Base-by-base conservation (phyloP, 1,140 invertebrate species). In the Sipha flava region DNA sequence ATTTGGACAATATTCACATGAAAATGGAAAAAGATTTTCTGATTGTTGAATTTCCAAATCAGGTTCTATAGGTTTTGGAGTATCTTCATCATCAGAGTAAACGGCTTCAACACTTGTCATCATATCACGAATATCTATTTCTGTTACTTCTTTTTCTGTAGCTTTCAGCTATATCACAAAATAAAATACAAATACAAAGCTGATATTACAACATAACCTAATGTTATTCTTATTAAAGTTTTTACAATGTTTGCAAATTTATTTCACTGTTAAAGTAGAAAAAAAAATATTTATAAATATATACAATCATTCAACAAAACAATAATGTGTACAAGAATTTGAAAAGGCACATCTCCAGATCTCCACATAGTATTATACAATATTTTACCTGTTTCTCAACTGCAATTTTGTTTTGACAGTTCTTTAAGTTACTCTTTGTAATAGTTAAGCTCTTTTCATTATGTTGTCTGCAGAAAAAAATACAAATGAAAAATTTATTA, bases 1-100 rank as follows among this genome's bases (percentile, higher is more conserved):
- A 68, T 82, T 82, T 18, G 82, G 81, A 70, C 82, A 82, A 62
- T 82, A 80, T 77, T 82, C 81, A 59, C 82, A 83, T 23, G 79
- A 79, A 79, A 79, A 82, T 34, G 70, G 62, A 59, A 81, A 77
- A 29, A 57, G 16, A 79, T 64, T 77, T 80, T 79, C 29, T 37
- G 37, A 12, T 72, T 66, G 21, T 34, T 75, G 34, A 31, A 18
- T 47, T 31, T 16, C 77, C 7, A 37, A 10, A 31, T 47, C 23
- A 2, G 77, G 31, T 49, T 49, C 29, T 21, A 40, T 7, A 16
- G 14, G 14, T 64, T 75, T 62, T 52, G 66, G 54, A 10, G 72
- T 29, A 16, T 79, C 73, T 57, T 83, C 82, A 54, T 82, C 62
- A 29, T 83, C 82, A 0, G 82, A 83, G 45, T 83, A 83, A 52